Conservation (phyloP, 2,888 invertebrate species). For the Sphaerophoria taeniata region DNA sequence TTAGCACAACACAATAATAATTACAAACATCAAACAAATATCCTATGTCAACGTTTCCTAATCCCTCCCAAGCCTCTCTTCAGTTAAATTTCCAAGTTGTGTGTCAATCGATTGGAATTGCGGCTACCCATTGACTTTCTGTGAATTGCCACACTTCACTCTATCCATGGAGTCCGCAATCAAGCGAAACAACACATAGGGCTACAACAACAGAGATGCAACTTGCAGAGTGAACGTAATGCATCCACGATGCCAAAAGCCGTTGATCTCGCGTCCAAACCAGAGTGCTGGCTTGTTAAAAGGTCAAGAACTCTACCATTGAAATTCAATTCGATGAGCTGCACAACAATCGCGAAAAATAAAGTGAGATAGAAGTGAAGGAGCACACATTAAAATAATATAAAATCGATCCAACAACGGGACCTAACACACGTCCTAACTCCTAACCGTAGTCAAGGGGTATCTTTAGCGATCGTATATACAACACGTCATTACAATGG, state of each 20-base stretch:
- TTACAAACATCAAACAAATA: constrained; percentile 28
- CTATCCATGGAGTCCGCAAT: constrained; percentile 29
- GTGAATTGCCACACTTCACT: constrained; percentile 49
- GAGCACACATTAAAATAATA: constrained; percentile 51
- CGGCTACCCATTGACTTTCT: constrained; percentile 62
- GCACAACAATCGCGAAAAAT: constrained; percentile 51
- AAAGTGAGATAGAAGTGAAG: constrained; percentile 46
- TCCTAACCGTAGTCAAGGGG: neutral
- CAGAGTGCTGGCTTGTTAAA: constrained; percentile 47
- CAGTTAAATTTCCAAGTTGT: too few species aligned
- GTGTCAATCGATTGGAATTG: constrained; percentile 52
- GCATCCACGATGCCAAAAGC: constrained; percentile 8
- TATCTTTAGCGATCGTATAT: constrained; percentile 49
- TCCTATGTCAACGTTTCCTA: constrained; percentile 21
- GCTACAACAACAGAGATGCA: constrained; percentile 2
- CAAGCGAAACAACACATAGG: constrained; percentile 43
- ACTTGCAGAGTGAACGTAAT: constrained; percentile 44
- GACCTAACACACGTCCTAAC: too few species aligned
- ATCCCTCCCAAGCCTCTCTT: neutral
- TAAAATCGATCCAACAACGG: too few species aligned
- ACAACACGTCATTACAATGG: constrained; percentile 67
- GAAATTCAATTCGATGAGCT: constrained; percentile 67
- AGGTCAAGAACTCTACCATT: constrained; percentile 69
- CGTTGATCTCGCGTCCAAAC: constrained; percentile 3
- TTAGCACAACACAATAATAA: constrained; percentile 59